Evolutionary conservation across 2,113 vertebrate species (phyloP), one percentile per base, ranked within the genome.

Genomic region (Neogale vison): DNA sequence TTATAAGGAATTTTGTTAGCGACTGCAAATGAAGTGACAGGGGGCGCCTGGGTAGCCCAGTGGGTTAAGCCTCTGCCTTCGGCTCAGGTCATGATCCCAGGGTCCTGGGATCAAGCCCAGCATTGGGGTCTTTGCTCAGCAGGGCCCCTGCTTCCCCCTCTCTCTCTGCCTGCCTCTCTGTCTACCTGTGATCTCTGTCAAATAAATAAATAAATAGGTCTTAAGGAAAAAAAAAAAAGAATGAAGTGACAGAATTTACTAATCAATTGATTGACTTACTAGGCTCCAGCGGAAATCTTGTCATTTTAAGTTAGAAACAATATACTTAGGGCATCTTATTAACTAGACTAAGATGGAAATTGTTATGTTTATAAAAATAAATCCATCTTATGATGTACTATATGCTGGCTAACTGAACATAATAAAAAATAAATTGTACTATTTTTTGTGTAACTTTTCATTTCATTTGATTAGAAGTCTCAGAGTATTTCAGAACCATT

Each of bases 221-320:
- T 52, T 52, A 1, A 52, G 17, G 4, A 52, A 52, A 17, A 52
- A 50, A 42, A 14, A 55, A 55, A 55, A 98, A 98, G 98, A 98
- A 98, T 98, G 98, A 98, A 98, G 98, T 99, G 98, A 99, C 98
- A 99, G 98, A 99, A 98, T 97, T 93, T 98, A 98, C 99, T 98
- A 98, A 98, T 98, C 98, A 99, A 98, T 98, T 99, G 90, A 97
- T 79, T 97, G 95, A n/a, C 34, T 67, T 96, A 93, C 88, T 97
- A 85, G 97, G 50, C 18, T 97, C 96, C 76, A 96, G 57, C 42
- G 47, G 93, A 97, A 96, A 92, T 39, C 39, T 45, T 88, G 36
- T 92, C 94, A n/a, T 71, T 93, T 93, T 87, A 82, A 95, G 59
- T 98, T 98, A 97, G 52, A 97, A 98, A 97, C 79, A 95, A 47